Base-by-base conservation (phyloP, 2,888 invertebrate species). In the Boloria euphrosyne region DNA sequence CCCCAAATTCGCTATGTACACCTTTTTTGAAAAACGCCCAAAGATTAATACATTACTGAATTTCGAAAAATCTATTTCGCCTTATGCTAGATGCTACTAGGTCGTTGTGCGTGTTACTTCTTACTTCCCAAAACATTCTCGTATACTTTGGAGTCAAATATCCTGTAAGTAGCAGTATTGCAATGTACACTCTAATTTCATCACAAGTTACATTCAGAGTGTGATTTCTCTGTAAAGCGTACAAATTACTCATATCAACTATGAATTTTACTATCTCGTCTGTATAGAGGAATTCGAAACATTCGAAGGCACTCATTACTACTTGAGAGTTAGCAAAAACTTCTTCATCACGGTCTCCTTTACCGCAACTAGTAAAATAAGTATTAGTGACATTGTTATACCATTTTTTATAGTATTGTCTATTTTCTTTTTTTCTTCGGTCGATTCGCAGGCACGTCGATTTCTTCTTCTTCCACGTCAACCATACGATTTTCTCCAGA, bases 61-160 rank as follows among this genome's bases (percentile, higher is more conserved):
- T 65, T 65, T 59, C 58, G 38, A 65, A 59, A 65, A 65, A 65
- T 52, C 58, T 38, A 59, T 65, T 65, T 2, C 52, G 46, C 47
- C 59, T 59, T 2, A 58, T 65, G 58, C 59, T 53, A 7, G 53
- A 53, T 4, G 53, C 31, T 46, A 58, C 22, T 47, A 58, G 6
- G 31, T 31, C 31, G 5, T 31, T 6, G 6, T 31, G 5, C 6
- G 31, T 31, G 31, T 31, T 5, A 31, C 6, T 31, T 31, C 5
- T 31, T 6, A 31, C 31, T 31, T 31, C 6, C 31, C 31, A 31
- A 6, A 31, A 31, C 58, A 47, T 58, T 58, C 14, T 5, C 53
- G 44, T 43, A 22, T 52, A 44, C 52, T 53, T 53, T n/a, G 53
- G 53, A 16, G 52, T 44, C 18, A 52, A 62, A 53, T 62, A 52